Evolutionary conservation across 2,888 invertebrate species (phyloP), one percentile per base, ranked within the genome.

Genomic region (Arge pagana): DNA sequence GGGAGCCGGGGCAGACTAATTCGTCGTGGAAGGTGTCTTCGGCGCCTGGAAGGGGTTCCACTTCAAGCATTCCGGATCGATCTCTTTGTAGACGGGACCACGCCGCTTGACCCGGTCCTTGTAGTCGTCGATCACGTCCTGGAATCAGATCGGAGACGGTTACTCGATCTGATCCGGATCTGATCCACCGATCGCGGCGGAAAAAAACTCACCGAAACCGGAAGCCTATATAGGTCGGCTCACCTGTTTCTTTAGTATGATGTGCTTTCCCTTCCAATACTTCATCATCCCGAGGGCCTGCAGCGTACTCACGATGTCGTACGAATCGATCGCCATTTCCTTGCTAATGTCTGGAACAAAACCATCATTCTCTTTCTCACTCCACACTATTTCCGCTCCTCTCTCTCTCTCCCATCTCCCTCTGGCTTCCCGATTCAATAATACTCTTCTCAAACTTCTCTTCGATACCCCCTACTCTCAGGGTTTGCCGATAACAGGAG

Each of bases 181-280:
- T 23, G n/a, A 10, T 31, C 5, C 5, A 15, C 16, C 7, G 21
- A 28, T 11, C 18, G 18, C 11, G 11, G 24, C n/a, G n/a, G 33
- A 18, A 35, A 33, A 35, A 11, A 35, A 28, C 41, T 18, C 43
- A 24, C 21, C 28, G 31, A 18, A 55, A n/a, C 10, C n/a, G 2
- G 16, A 15, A 42, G 8, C 6, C 26, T n/a, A n/a, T n/a, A 23
- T 10, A n/a, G 30, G 13, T 13, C n/a, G 36, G 60, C 79, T 71
- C 65, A 90, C 92, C 87, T 92, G 91, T 79, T 93, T 92, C 77
- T 94, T 96, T 48, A 97, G 82, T 43, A 97, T 93, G 65, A 97
- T 91, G 79, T 97, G 97, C 77, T 96, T 95, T 55, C 96, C 96
- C 79, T 97, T 97, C 96, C 97, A 98, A 77, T 98, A 98, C 78